phyloP scores from a whole-genome alignment of 2,113 vertebrate species.

The Alexandromys fortis region DNA sequence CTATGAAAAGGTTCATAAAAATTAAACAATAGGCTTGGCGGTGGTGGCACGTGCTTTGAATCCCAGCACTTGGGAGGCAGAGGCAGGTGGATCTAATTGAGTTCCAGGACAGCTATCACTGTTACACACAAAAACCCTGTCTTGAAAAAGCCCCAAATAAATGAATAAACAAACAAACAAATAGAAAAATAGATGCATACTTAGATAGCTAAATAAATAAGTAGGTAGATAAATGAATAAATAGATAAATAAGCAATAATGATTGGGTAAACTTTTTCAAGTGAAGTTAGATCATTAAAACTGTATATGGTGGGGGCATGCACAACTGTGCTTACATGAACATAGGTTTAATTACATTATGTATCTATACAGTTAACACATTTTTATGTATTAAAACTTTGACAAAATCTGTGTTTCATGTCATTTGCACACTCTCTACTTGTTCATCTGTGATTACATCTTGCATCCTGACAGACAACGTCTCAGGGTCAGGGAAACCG shows the following conservation, averaged over 20 bases:
- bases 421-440: background rate
- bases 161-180: too few species aligned
- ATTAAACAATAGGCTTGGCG: too few species aligned
- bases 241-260: background rate
- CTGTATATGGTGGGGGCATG: background rate
- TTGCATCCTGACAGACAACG: background rate
- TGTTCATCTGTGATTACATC: background rate
- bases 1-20: background rate
- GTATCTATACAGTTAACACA: background rate
- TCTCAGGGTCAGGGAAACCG: background rate
- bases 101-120: too few species aligned
- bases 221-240: too few species aligned
- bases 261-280: background rate
- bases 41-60: too few species aligned
- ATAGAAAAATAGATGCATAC: too few species aligned
- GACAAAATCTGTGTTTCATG: background rate
- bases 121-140: too few species aligned
- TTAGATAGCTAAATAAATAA: too few species aligned
- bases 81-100: too few species aligned
- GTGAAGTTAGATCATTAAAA: background rate
- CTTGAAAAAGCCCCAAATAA: too few species aligned
- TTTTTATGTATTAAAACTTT: background rate
- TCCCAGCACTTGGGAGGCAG: too few species aligned
- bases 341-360: background rate
- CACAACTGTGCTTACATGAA: background rate